Evolutionary conservation across 2,888 invertebrate species (phyloP).

Genomic region (Achlya flavicornis): DNA sequence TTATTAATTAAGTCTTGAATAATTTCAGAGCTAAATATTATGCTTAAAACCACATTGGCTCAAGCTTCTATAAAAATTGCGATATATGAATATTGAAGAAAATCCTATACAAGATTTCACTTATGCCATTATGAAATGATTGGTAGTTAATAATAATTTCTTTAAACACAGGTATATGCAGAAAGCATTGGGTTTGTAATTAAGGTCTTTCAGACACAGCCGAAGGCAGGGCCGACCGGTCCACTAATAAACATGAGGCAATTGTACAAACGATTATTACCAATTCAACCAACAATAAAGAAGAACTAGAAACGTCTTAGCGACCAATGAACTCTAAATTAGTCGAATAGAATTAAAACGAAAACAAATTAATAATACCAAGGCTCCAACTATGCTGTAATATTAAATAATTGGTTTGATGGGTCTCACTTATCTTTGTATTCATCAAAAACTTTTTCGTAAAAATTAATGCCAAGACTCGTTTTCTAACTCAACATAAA

Average conservation of each 20-base stretch:
- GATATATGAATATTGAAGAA: too few species aligned
- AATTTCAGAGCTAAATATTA: background rate
- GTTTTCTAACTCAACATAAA: too few species aligned
- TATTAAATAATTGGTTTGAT: slow-evolving; percentile 22
- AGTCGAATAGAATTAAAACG: slow-evolving; percentile 31
- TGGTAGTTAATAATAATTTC: background rate
- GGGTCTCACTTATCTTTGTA: slow-evolving; percentile 16
- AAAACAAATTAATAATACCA: slow-evolving; percentile 28
- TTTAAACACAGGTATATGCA: background rate
- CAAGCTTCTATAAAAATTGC: too few species aligned
- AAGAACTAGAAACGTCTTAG: background rate
- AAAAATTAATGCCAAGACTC: background rate
- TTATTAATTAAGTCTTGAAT: background rate
- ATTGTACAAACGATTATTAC: background rate
- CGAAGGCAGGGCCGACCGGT: background rate
- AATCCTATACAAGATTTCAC: too few species aligned
- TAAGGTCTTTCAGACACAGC: background rate
- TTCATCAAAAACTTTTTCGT: background rate
- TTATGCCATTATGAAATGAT: background rate
- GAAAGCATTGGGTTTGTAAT: background rate
- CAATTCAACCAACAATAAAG: background rate
- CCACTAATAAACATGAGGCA: background rate
- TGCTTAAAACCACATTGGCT: too few species aligned
- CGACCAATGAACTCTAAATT: slow-evolving; percentile 23
- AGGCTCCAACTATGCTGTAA: slow-evolving; percentile 21